Evolutionary conservation across 2,113 vertebrate species (phyloP), one percentile per base, ranked within the genome.

Genomic region (Atrichornis clamosus): DNA sequence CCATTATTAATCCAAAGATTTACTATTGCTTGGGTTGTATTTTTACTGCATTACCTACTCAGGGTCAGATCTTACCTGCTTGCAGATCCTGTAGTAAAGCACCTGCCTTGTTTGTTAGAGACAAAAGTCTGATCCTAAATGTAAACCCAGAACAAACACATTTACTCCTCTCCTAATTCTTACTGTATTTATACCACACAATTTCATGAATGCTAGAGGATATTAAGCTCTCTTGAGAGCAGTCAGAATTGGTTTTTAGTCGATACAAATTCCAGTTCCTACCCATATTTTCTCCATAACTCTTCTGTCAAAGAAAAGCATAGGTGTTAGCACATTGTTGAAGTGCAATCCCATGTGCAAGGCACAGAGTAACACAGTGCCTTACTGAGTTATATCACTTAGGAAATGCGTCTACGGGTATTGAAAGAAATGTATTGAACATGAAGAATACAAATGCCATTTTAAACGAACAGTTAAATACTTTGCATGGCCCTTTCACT

Each of bases 1-100:
- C 89, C 73, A 58, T 92, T 90, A 95, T 93, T 89, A 96, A 89
- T 87, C 86, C 73, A 44, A 49, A 92, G 73, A 95, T 92, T 95
- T 95, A 88, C 50, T 82, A 62, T 81, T 90, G n/a, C 69, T 81
- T 44, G 47, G 12, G 50, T 46, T 93, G 64, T 72, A 64, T 69
- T 96, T 95, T 93, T 92, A 92, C 56, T 78, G 37, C 44, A 64
- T 78, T 93, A 92, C 23, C 33, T 92, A 58, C 76, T 77, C 44
- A 53, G 77, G 76, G 69, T 90, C 49, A 44, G 22, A 56, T 72
- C 60, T 70, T 77, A 21, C 60, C 42, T 56, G 24, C 60, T 55
- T 16, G 4, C 73, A 87, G 24, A 47, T 9, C 55, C 42, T 94
- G 14, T 65, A 84, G 23, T 65, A 90, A 88, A 89, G 32, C 9